These are phyloP conservation scores for Oryctes rhinoceros DNA, from an alignment of 1,140 invertebrate genomes.

Conservation along the genomic window DNA sequence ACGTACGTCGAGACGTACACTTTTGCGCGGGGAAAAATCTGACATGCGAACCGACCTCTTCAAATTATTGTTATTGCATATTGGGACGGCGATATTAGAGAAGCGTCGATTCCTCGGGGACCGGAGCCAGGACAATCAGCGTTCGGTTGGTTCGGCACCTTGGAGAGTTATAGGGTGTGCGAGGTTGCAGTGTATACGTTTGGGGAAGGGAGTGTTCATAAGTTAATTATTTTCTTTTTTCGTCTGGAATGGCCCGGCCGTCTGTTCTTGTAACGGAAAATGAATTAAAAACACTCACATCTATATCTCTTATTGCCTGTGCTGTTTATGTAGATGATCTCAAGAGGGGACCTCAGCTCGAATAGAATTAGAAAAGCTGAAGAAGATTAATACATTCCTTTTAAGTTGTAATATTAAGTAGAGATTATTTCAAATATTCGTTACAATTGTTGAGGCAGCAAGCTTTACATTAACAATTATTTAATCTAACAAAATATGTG, in stretches of 20 bases:
- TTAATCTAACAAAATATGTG: too few relatives aligned
- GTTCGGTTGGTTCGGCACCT: constrained; percentile 22
- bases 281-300: background rate
- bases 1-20: background rate
- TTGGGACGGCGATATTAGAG: constrained; percentile 6
- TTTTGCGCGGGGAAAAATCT: constrained; percentile 10
- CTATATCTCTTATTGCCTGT: too few relatives aligned
- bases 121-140: background rate
- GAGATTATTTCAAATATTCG: too few relatives aligned
- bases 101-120: constrained; percentile 24
- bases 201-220: constrained; percentile 7
- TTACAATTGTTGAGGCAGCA: too few relatives aligned
- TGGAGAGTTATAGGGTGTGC: constrained; percentile 29
- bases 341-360: too few relatives aligned
- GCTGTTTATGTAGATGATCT: too few relatives aligned
- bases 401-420: too few relatives aligned
- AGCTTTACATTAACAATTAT: too few relatives aligned
- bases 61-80: constrained; percentile 18
- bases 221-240: constrained; percentile 28
- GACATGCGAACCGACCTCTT: constrained; percentile 33
- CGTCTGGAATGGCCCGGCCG: background rate
- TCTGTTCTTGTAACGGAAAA: background rate
- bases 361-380: too few relatives aligned
- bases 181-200: background rate
- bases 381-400: too few relatives aligned